Evolutionary conservation across 1,140 invertebrate genomes (phyloP), one percentile per base, ranked within the genome.

Genomic region (Conus betulinus): DNA sequence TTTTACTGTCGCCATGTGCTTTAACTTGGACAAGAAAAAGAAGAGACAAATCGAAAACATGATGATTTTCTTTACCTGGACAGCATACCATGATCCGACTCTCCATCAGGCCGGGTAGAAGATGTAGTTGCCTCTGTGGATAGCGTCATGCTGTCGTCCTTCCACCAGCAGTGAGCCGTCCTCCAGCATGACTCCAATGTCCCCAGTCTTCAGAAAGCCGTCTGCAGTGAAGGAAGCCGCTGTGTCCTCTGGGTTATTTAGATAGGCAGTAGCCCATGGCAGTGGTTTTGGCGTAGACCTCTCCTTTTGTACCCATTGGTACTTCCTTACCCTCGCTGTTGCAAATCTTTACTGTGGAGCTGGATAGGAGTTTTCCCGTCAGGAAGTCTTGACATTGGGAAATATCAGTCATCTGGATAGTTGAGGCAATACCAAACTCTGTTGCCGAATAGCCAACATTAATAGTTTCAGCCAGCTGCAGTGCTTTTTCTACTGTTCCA

Each of bases 201-300:
- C 86, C 86, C 86, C 86, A 17, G 78, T 79, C 53, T 74, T 51
- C 25, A 87, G 17, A 17, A 79, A 87, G 3, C 86, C 76, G 55
- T 85, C 78, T 11, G 85, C 78, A 10, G 83, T 79, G 60, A 91
- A 83, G 55, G 87, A 85, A 20, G 84, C 25, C 71, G 81, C 78
- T 17, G 87, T 81, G 53, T 71, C 87, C 20, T 82, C n/a, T 5
- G 13, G 1, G 55, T 78, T 51, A n/a, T 39, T 39, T 3, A 79
- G 84, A 23, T 86, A 86, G 1, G 3, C 52, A 17, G 11, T 51
- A 5, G n/a, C 3, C 3, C 71, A 76, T 86, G 67, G 76, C 13
- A 3, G 15, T 11, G 67, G 67, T 71, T 55, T 79, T 79, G 7
- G 71, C 78, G 23, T 74, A 51, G n/a, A 87, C 52, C 23, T 57